Evolutionary conservation across 2,888 invertebrate species (phyloP), one percentile per base, ranked within the genome.

Genomic region (Euplagia quadripunctaria): DNA sequence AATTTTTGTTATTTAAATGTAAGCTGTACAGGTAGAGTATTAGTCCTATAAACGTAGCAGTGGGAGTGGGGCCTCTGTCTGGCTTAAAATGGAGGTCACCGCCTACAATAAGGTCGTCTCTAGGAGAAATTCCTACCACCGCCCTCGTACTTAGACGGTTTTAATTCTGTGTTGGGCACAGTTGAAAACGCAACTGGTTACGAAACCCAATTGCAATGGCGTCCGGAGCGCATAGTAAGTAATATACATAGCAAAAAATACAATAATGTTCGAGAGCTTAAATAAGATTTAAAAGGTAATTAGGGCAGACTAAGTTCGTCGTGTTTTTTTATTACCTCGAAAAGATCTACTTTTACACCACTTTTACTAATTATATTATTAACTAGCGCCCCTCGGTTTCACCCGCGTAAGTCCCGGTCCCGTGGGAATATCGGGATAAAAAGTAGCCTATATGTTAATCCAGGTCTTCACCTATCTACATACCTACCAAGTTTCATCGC

Each of bases 41-140:
- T 64, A 41, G n/a, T 49, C 42, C 41, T 64, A 51, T 49, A 31
- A 55, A 55, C 52, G 52, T 64, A 58, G 20, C 46, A 11, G 8
- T 61, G 4, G 20, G 68, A 68, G 71, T 43, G 68, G 80, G 80
- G 46, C 90, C 68, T 64, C 66, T 73, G 70, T 73, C 97, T 76
- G 97, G 97, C 83, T 94, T 97, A 9, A 97, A 85, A 97, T 97
- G 85, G 97, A 97, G 87, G 90, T 97, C 52, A 52, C 64, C 58
- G 66, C 43, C 61, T 69, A 20, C 65, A 49, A 52, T 64, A 77
- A 97, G 97, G 86, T 92, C 97, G 78, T 97, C 97, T 84, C 97
- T 97, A 85, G 91, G 96, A 63, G 79, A 96, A 97, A 97, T 97
- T 90, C 43, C 65, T n/a, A 58, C 52, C 31, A 20, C 61, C 43